phyloP scores from a whole-genome alignment of 2,888 invertebrate genomes.

The Syrista parreyssii region DNA sequence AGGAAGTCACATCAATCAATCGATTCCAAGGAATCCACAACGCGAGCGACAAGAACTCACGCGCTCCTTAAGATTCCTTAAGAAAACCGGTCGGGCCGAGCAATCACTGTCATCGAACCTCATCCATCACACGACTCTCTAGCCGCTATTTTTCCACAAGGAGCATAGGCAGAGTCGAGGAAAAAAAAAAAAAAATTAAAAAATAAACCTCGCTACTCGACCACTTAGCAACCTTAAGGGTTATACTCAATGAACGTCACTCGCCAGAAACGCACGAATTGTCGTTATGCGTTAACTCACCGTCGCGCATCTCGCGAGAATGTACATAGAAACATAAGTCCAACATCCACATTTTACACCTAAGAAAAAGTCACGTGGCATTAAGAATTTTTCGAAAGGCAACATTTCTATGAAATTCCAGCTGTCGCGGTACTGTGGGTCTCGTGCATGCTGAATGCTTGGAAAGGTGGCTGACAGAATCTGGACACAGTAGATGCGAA shows the following conservation, averaged over 20 bases:
- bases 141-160: neutral
- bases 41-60: constrained; percentile 1
- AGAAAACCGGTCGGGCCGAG: neutral
- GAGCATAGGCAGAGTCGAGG: neutral
- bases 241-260: neutral
- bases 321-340: neutral
- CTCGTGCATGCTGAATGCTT: constrained; percentile 69
- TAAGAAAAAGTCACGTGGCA: neutral
- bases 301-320: neutral
- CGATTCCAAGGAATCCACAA: constrained; percentile 13
- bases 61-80: constrained; percentile 1
- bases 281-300: neutral
- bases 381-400: neutral
- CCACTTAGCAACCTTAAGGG: neutral
- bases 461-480: constrained; percentile 70
- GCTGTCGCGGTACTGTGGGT: constrained; percentile 69
- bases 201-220: neutral
- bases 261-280: neutral
- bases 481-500: constrained; percentile 69
- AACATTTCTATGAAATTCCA: constrained; percentile 58
- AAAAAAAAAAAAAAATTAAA: neutral
- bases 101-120: neutral
- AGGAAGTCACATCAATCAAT: neutral
- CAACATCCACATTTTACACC: neutral
- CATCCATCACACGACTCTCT: neutral